These are phyloP conservation scores for Pseudomyrmex flavicornis DNA, from an alignment of 1,140 invertebrate genomes.

Conservation along the genomic window DNA sequence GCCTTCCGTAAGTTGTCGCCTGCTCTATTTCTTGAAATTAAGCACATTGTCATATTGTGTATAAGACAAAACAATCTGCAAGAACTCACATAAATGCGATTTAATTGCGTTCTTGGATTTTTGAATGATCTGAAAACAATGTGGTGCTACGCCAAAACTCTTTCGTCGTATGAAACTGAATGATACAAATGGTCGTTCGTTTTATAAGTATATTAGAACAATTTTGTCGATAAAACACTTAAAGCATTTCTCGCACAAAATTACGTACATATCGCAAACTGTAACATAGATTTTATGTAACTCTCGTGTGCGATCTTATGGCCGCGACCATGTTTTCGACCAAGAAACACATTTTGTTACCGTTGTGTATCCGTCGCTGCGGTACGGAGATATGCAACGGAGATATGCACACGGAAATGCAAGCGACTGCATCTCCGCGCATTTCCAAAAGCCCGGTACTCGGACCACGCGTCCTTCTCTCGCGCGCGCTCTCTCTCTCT, in stretches of 20 bases:
- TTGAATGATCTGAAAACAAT: too few species aligned
- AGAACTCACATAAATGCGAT: too few species aligned
- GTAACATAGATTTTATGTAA: background rate
- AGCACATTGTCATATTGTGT: background rate
- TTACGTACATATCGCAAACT: background rate
- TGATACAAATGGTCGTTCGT: too few species aligned
- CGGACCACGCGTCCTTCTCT: constrained; percentile 13
- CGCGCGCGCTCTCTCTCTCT: background rate
- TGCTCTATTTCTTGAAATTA: background rate
- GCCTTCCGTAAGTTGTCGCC: constrained; percentile 80
- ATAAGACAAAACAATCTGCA: background rate
- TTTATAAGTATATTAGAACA: background rate
- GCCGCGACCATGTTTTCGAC: background rate
- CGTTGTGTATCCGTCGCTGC: background rate
- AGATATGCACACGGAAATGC: constrained; percentile 1
- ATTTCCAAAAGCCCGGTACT: constrained; percentile 21
- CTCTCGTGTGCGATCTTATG: background rate
- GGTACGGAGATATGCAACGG: background rate
- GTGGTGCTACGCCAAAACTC: too few species aligned
- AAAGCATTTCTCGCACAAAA: background rate
- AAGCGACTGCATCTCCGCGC: background rate
- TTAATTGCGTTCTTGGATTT: too few species aligned
- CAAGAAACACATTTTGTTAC: constrained; percentile 27
- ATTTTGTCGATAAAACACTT: too few species aligned
- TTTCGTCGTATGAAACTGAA: too few species aligned